phyloP scores from a whole-genome alignment of 1,140 invertebrate species.

The Aphaenogaster floridana region DNA sequence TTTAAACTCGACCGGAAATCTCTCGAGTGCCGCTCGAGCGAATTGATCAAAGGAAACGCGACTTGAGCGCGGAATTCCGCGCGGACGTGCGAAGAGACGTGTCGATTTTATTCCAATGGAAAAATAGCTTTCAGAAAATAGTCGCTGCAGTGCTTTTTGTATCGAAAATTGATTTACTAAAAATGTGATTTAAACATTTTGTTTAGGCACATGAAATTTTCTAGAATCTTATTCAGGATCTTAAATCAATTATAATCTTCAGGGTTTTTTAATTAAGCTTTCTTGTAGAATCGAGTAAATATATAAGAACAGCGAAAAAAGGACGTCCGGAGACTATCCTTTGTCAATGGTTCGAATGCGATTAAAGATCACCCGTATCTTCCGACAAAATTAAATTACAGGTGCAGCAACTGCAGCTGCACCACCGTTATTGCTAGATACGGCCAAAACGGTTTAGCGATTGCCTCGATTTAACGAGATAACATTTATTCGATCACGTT shows the following conservation, averaged over 20 bases:
- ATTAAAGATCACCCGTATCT: conserved; percentile 40
- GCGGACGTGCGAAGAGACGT: background rate
- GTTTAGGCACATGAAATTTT: background rate
- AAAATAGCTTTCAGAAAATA: background rate
- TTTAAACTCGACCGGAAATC: conserved; percentile 45
- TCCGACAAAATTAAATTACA: conserved; percentile 36
- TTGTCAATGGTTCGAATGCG: background rate
- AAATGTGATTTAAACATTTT: background rate
- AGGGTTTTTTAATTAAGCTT: background rate
- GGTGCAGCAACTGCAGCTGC: conserved; percentile 13
- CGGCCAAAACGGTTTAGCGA: conserved; percentile 16
- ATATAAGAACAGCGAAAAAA: background rate
- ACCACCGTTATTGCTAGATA: conserved; percentile 2
- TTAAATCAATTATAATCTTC: background rate
- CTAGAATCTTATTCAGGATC: background rate
- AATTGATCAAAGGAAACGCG: conserved; percentile 54
- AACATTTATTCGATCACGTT: conserved; percentile 40
- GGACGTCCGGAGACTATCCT: background rate
- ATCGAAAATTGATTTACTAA: background rate
- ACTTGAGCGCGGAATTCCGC: conserved; percentile 27
- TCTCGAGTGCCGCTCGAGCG: conserved; percentile 14
- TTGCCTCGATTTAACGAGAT: conserved; percentile 48
- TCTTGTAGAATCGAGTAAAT: background rate
- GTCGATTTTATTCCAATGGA: background rate
- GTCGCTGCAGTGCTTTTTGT: background rate